phyloP scores from a whole-genome alignment of 2,113 vertebrate species.

The Phainopepla nitens region DNA sequence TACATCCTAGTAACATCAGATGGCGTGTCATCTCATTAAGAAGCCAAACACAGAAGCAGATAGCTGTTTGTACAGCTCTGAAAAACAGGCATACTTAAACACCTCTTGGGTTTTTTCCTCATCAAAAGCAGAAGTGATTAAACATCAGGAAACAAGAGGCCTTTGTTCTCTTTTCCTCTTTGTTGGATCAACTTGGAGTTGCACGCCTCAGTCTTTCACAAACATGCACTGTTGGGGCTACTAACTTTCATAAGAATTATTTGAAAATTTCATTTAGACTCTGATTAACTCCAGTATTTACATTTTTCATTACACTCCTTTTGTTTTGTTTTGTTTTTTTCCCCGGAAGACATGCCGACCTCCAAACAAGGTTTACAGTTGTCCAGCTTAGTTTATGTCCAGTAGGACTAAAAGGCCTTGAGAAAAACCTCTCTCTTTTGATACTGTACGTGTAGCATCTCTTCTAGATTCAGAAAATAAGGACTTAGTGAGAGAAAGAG shows the following conservation, averaged over 20 bases:
- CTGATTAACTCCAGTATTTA: background rate
- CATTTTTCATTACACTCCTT: background rate
- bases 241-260: background rate
- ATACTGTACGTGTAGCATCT: background rate
- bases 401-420: background rate
- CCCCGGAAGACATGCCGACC: rapidly evolving
- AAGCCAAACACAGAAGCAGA: constrained; percentile 31
- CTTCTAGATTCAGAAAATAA: background rate
- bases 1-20: background rate
- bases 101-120: background rate
- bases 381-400: background rate
- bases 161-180: background rate
- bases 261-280: background rate
- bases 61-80: background rate
- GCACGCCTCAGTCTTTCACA: background rate
- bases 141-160: background rate
- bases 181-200: background rate
- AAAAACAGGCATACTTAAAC: background rate
- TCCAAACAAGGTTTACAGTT: background rate
- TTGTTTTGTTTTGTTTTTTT: no score
- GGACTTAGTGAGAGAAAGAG: no score
- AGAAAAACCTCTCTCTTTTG: background rate
- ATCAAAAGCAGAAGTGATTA: background rate
- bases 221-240: background rate
- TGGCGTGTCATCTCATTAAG: background rate